Evolutionary conservation across 2,797 vertebrate species (phyloP), one percentile per base, ranked within the genome.

Genomic region (Tolypeutes matacus): DNA sequence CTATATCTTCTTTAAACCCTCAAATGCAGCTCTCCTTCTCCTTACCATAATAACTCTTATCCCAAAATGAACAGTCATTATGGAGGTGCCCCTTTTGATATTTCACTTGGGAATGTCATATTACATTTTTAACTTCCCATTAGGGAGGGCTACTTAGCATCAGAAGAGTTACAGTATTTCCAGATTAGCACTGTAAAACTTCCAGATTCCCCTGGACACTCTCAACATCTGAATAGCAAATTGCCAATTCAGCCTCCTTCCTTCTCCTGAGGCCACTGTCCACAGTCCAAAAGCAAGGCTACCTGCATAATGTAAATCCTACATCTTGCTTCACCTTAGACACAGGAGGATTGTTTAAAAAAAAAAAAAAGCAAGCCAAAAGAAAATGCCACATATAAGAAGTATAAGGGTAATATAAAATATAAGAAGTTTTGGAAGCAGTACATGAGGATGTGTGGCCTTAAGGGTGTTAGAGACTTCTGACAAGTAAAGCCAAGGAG

Each of bases 401-500:
- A 87, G 11, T 42, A 31, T 36, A 65, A 89, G 51, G 58, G 72
- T 62, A 80, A 25, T 67, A 18, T 27, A 81, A 73, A 77, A 49
- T 77, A 20, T 51, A 77, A 49, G n/a, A 39, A 29, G 7, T n/a
- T 46, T 51, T 25, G 23, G 46, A 65, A 86, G 4, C 70, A 86
- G 56, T 49, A 13, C 39, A 25, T 56, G 17, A 81, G 39, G 58
- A 91, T 80, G 81, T 70, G 21, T 73, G 29, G 14, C 70, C 58
- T 86, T 89, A 36, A 4, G 3, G 34, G 36, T 72, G 18, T 89
- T 83, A 62, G 29, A 81, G 58, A 76, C 46, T 86, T 69, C 36
- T 85, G 51, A 81, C 65, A 36, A 75, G n/a, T 70, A 77, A 89
- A 73, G 62, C 76, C 65, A 67, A 64, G 56, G 31, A 95, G 94